Evolutionary conservation across 2,113 vertebrate species (phyloP).

Genomic region (Microcebus murinus): DNA sequence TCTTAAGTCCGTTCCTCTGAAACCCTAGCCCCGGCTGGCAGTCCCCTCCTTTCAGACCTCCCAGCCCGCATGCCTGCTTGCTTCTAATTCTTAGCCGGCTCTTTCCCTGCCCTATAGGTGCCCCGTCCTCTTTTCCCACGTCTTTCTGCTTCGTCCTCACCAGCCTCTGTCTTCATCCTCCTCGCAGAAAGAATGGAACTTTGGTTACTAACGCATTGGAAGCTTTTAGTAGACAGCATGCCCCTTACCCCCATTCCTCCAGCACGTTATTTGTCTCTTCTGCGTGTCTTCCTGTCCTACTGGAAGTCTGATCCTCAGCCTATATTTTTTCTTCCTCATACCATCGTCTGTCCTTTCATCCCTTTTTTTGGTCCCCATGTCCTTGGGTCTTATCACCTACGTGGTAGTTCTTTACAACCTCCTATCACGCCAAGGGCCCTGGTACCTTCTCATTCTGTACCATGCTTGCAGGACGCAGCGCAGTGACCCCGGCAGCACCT

Average conservation of each 20-base stretch:
- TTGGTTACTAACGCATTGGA: not conserved
- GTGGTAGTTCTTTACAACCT: not conserved
- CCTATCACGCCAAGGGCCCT: not conserved
- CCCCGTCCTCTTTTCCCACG: not conserved
- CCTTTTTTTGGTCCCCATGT: not conserved
- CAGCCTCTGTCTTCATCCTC: not conserved
- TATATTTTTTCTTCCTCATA: not conserved
- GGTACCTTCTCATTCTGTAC: not conserved
- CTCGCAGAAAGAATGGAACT: not conserved
- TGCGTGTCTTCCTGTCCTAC: constrained; percentile 8
- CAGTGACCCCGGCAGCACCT: not conserved
- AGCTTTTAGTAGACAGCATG: not conserved
- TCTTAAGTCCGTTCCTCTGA: not conserved
- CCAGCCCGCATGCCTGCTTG: not conserved
- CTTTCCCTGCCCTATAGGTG: not conserved
- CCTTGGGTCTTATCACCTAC: not conserved
- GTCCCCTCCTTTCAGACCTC: not conserved
- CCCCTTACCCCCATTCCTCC: not conserved
- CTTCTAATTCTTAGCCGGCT: not conserved
- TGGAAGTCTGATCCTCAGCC: not conserved
- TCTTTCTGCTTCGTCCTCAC: not conserved
- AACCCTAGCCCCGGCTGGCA: not conserved
- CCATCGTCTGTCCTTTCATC: not conserved
- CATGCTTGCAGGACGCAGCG: not conserved
- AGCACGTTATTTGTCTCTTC: not conserved